phyloP scores from a whole-genome alignment of 2,888 invertebrate genomes.

The Megastigmus dorsalis region DNA sequence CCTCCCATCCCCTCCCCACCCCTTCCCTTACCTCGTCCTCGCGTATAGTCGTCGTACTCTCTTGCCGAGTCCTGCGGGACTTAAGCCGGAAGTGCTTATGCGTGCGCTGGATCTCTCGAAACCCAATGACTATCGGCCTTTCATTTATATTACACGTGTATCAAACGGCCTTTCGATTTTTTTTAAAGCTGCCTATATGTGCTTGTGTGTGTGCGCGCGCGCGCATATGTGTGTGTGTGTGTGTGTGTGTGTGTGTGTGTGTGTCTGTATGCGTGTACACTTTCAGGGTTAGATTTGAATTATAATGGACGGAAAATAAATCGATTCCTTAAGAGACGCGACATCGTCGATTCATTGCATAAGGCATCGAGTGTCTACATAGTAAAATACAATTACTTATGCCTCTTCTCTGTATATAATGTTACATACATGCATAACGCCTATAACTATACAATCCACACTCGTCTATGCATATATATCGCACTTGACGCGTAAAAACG shows the following conservation, averaged over 20 bases:
- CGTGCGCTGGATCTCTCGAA: slow-evolving; percentile 9
- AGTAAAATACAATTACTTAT: too few species aligned
- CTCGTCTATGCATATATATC: too few species aligned
- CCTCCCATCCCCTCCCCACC: too few species aligned
- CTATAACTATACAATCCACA: too few species aligned
- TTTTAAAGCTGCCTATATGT: slow-evolving; percentile 24
- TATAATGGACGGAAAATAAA: slow-evolving; percentile 30
- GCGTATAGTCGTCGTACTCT: too few species aligned
- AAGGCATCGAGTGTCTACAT: too few species aligned
- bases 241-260: neutral
- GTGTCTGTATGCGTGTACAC: slow-evolving; percentile 1
- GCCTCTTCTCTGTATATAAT: too few species aligned
- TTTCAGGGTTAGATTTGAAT: slow-evolving; percentile 32
- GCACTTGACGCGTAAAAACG: too few species aligned
- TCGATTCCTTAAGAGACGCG: slow-evolving; percentile 38
- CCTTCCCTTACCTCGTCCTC: too few species aligned
- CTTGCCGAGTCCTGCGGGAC: slow-evolving; percentile 37
- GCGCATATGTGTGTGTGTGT: neutral
- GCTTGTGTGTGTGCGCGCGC: neutral
- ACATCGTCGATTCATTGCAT: slow-evolving; percentile 27
- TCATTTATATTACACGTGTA: slow-evolving; percentile 24
- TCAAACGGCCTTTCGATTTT: slow-evolving; percentile 50
- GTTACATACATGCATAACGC: too few species aligned
- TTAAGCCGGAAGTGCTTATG: slow-evolving; percentile 63
- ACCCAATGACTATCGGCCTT: slow-evolving; percentile 44